phyloP scores from a whole-genome alignment of 2,113 vertebrate species.

The Rhinolophus ferrumequinum region DNA sequence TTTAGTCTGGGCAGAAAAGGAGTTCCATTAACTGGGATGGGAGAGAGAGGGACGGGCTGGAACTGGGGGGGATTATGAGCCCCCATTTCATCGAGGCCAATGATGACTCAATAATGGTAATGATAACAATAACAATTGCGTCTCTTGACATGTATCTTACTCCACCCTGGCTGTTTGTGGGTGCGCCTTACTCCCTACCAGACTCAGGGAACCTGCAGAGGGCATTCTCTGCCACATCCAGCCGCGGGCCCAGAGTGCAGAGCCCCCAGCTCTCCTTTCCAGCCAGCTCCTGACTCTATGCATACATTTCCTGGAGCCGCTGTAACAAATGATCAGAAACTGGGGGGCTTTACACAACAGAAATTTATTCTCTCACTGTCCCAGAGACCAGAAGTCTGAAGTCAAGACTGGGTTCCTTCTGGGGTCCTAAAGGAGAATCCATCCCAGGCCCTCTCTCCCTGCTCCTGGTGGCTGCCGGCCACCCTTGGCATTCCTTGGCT shows the following conservation, averaged over 20 bases:
- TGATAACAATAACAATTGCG: background rate
- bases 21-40: background rate
- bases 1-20: accelerated
- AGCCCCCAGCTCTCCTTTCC: background rate
- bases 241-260: accelerated
- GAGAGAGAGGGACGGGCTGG: background rate
- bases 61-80: background rate
- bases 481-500: background rate
- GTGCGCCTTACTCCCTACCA: accelerated
- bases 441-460: background rate
- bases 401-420: background rate
- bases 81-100: background rate
- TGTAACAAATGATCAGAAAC: background rate
- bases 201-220: accelerated
- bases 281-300: background rate
- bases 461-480: background rate
- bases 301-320: background rate
- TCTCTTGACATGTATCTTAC: background rate
- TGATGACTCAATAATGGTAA: background rate
- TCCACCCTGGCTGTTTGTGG: background rate
- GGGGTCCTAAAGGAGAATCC: no score
- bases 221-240: accelerated
- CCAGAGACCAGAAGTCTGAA: background rate
- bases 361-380: background rate
- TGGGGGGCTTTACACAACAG: background rate